Base-by-base conservation (phyloP, 2,888 invertebrate genomes). In the Hypselothyrea guttata region DNA sequence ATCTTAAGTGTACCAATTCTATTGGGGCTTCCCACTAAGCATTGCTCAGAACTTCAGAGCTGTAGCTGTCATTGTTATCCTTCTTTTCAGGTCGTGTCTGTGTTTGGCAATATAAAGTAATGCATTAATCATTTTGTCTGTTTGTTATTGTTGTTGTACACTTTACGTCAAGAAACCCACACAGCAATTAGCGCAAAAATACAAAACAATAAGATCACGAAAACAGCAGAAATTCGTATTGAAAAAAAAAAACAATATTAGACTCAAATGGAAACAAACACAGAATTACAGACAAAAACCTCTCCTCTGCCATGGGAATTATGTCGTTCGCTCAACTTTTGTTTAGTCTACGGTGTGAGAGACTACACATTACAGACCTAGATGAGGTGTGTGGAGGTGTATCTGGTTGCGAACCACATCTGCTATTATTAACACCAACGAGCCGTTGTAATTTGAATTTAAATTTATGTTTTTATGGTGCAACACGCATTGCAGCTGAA, bases 181-280 rank as follows among this genome's bases (percentile, higher is more conserved):
- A 48, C 53, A 57, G 61, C 79, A 78, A 78, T 78, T 78, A 78
- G 79, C 55, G 73, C 68, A 82, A 73, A 22, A 67, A 57, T 57
- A n/a, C 63, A 35, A 64, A 78, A 82, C 76, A 82, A 75, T 82
- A 82, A 75, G 78, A 78, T 70, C 72, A 75, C 51, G 57, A 64
- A n/a, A n/a, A n/a, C n/a, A n/a, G n/a, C n/a, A n/a, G n/a, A n/a
- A n/a, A n/a, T n/a, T n/a, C n/a, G n/a, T n/a, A 55, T 62, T 52
- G 33, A 37, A 65, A 58, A 73, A 45, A 58, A 44, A 51, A 35
- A 42, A 59, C 37, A 48, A 34, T 12, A 61, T n/a, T n/a, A 33
- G 9, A 35, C 22, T 48, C 55, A 69, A 68, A 33, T 34, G 45
- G 33, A 46, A 65, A 47, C 41, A 49, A 71, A 55, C 48, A 27